Percentiles rank a stretch among this genome's conserved stretches.
Evolutionary conservation across 2,113 vertebrate species (phyloP).

Genomic region (Raja brachyura): DNA sequence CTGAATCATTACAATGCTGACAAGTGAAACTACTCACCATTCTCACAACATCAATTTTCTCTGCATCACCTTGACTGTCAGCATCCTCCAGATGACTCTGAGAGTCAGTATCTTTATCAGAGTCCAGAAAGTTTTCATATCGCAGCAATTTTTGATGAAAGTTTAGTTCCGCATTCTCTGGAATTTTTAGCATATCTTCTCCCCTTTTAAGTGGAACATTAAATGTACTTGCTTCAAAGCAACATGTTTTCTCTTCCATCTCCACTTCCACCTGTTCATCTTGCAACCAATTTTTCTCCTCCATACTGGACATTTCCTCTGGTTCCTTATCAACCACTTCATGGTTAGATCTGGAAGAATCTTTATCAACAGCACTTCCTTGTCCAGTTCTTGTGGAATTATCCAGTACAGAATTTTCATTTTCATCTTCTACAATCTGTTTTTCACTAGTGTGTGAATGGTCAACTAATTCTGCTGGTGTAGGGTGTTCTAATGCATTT

Average conservation of each 20-base stretch:
- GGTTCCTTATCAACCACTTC: neutral
- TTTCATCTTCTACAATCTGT: neutral
- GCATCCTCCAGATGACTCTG: constrained; percentile 14
- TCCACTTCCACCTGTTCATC: neutral
- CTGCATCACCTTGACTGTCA: constrained; percentile 1
- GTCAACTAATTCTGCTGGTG: constrained; percentile 10
- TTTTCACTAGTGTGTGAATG: constrained; percentile 26
- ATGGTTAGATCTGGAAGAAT: neutral
- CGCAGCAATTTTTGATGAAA: neutral
- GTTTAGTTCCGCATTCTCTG: neutral
- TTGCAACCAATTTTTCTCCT: neutral
- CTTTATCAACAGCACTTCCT: neutral
- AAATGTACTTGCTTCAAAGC: neutral
- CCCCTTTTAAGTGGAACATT: neutral
- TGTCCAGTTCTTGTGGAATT: neutral
- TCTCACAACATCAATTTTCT: neutral
- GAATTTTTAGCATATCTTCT: neutral
- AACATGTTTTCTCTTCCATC: neutral
- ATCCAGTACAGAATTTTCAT: neutral
- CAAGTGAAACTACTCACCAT: constrained; percentile 3
- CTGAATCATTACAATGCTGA: neutral
- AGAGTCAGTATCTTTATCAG: constrained; percentile 6
- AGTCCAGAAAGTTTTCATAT: neutral
- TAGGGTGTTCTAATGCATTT: neutral
- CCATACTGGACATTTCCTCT: neutral